These are phyloP conservation scores for Phyllostomus hastatus DNA, from an alignment of 2,113 vertebrate genomes.

Conservation along the genomic window DNA sequence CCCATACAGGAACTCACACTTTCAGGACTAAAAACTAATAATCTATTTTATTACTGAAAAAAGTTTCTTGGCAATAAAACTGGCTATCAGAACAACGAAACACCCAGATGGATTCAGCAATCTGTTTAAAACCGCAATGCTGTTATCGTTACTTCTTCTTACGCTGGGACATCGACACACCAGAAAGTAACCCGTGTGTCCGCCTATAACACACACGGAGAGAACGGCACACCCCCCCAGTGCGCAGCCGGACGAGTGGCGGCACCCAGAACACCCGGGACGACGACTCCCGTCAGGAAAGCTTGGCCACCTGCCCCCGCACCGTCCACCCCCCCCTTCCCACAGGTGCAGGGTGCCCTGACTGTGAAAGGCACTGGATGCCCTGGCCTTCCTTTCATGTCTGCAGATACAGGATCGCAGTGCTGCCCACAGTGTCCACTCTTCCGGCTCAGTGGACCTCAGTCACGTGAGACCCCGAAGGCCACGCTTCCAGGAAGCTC, in stretches of 20 bases:
- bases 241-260: background rate
- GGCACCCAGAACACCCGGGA: too few relatives aligned
- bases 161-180: background rate
- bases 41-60: background rate
- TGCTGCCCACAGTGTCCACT: background rate
- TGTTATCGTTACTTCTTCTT: background rate
- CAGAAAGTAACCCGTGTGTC: background rate
- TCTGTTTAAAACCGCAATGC: background rate
- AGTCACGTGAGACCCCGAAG: background rate
- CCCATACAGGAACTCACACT: background rate
- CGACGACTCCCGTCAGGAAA: background rate
- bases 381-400: background rate
- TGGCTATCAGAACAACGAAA: background rate
- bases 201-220: background rate
- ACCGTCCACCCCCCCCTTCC: background rate
- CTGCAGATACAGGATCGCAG: background rate
- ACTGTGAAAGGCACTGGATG: background rate
- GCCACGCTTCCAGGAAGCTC: background rate
- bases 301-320: background rate
- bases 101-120: background rate
- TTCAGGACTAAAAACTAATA: background rate
- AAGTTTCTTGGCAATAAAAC: background rate
- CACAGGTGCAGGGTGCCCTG: background rate
- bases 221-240: background rate
- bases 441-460: background rate